A percentile compares a stretch with the other conserved stretches of the same genome.
These are phyloP conservation scores for Lasiommata megera DNA, from an alignment of 2,888 invertebrate species.

Conservation along the genomic window DNA sequence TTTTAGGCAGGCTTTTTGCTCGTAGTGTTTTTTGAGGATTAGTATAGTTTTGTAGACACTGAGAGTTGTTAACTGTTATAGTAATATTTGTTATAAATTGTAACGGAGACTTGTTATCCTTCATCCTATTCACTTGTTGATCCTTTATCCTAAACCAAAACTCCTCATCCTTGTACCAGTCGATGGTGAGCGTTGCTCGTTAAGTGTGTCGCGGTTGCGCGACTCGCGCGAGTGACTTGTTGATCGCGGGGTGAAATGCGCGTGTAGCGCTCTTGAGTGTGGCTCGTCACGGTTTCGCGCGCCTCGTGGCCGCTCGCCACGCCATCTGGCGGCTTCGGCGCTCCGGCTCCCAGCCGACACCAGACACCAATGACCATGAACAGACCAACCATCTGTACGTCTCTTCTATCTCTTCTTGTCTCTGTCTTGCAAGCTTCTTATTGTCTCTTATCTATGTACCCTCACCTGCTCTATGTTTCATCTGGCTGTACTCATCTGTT, in stretches of 20 bases:
- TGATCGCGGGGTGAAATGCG: slow-evolving; percentile 53
- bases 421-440: slow-evolving; percentile 43
- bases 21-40: slow-evolving; percentile 48
- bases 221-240: slow-evolving; percentile 52
- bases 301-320: slow-evolving; percentile 87
- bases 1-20: slow-evolving; percentile 76
- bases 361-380: slow-evolving; percentile 77
- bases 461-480: slow-evolving; percentile 4
- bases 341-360: slow-evolving; percentile 76
- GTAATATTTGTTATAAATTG: slow-evolving; percentile 12
- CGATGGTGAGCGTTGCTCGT: slow-evolving; percentile 47
- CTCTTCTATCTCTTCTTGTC: slow-evolving; percentile 60
- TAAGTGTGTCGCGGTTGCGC: slow-evolving; percentile 35
- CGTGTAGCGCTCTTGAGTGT: slow-evolving; percentile 74
- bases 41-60: neutral
- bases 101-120: slow-evolving; percentile 30
- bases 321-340: slow-evolving; percentile 86
- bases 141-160: slow-evolving; percentile 24
- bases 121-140: slow-evolving; percentile 39
- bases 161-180: slow-evolving; percentile 33
- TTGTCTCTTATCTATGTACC: slow-evolving; percentile 34
- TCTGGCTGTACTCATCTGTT: slow-evolving; percentile 11
- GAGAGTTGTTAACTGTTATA: neutral
- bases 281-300: slow-evolving; percentile 86
- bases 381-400: slow-evolving; percentile 80